Evolutionary conservation across 2,797 vertebrate species (phyloP).

Genomic region (Lacerta bilineata): DNA sequence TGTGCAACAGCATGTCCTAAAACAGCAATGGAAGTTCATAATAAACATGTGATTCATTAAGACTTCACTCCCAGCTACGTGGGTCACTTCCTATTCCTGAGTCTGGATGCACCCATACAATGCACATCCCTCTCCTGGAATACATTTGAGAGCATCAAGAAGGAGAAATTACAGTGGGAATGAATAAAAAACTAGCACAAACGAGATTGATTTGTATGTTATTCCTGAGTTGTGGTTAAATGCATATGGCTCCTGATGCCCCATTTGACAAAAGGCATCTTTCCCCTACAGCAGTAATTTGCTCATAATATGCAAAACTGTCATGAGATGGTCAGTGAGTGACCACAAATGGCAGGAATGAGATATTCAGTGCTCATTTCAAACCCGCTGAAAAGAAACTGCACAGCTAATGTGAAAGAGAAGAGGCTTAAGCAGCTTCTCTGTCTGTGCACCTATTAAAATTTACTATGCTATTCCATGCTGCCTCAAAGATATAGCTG

Average conservation of each 20-base stretch:
- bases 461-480: background rate
- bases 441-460: background rate
- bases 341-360: slow-evolving; percentile 5
- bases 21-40: background rate
- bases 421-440: background rate
- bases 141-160: background rate
- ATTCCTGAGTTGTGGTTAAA: background rate
- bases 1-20: background rate
- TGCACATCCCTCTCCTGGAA: background rate
- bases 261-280: background rate
- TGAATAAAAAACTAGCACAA: background rate
- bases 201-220: background rate
- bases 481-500: background rate
- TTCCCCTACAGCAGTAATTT: slow-evolving; percentile 1
- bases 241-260: background rate
- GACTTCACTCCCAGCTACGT: no score
- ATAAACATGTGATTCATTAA: background rate
- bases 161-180: background rate
- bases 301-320: slow-evolving; percentile 4
- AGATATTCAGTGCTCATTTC: slow-evolving; percentile 8
- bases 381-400: slow-evolving; percentile 1
- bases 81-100: background rate
- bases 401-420: background rate
- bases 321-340: slow-evolving; percentile 9
- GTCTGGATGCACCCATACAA: background rate